Percentiles rank a stretch among this genome's conserved stretches.
Conservation (phyloP, 30 jellyfish, hydroid and myxozoan genomes). For the Pseudorhiza aurosa region DNA sequence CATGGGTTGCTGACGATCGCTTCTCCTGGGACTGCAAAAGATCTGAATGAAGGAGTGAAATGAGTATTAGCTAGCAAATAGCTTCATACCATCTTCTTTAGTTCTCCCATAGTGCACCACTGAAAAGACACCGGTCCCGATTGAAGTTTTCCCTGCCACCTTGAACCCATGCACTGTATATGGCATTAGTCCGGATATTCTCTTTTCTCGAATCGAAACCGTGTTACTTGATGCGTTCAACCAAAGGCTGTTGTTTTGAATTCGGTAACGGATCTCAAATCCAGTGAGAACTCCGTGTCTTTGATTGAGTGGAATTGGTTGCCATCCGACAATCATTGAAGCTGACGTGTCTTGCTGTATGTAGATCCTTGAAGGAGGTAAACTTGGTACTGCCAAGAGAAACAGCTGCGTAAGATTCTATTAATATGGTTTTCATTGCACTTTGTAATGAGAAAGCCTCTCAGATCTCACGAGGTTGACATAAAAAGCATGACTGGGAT, state of each 20-base stretch:
- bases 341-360: not conserved
- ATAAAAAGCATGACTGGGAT: too few relatives aligned
- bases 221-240: slow-evolving; percentile 7
- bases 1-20: too few relatives aligned
- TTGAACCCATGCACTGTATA: not conserved
- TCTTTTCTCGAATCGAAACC: not conserved
- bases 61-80: too few relatives aligned
- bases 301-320: slow-evolving; percentile 8
- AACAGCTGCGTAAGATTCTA: too few relatives aligned
- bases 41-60: too few relatives aligned
- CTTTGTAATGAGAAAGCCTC: too few relatives aligned
- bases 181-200: not conserved
- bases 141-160: slow-evolving; percentile 37
- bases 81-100: slow-evolving; percentile 23
- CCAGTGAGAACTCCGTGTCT: slow-evolving; percentile 34
- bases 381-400: slow-evolving; percentile 28
- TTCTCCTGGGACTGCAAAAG: too few relatives aligned
- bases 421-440: too few relatives aligned
- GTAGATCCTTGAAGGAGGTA: not conserved
- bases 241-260: slow-evolving; percentile 5
- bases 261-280: not conserved
- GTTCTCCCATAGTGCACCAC: not conserved
- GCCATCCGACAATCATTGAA: slow-evolving; percentile 27
- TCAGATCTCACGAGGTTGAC: too few relatives aligned
- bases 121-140: slow-evolving; percentile 22